Base-by-base conservation (phyloP, 2,888 invertebrate genomes). In the Caenorhabditis drosophilae region DNA sequence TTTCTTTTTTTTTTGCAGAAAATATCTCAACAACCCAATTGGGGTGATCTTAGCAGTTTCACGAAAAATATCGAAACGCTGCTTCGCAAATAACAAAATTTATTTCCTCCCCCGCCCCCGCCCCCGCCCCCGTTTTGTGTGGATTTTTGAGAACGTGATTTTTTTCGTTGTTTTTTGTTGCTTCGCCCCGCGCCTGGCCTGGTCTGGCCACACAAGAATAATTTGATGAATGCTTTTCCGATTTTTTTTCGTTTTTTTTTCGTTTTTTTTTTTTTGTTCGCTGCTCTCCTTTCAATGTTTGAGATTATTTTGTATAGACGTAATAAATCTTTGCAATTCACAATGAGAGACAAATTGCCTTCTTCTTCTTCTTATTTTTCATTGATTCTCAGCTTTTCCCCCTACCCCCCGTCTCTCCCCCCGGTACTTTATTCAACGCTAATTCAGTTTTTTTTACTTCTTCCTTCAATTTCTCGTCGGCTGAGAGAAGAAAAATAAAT, bases 31-130 rank as follows among this genome's bases (percentile, higher is more conserved):
- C 42, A 22, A 26, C 63, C 67, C 3, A 67, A 71, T 38, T 71
- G 70, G 70, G 70, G 70, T 2, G 70, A 71, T 42, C 41, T 71
- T 42, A 54, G 54, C 2, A 56, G 51, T 22, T 71, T 71, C 47
- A 71, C 70, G 4, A 71, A 64, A 26, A 71, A 71, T 54, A 71
- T 71, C n/a, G 67, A 71, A 26, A 58, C 61, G n/a, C 62, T 71
- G 11, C 45, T 71, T 34, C 15, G 35, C 23, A 34, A 23, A 35
- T 47, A 27, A 27, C n/a, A n/a, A n/a, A n/a, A n/a, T n/a, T n/a
- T n/a, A n/a, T n/a, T n/a, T n/a, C n/a, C n/a, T n/a, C n/a, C n/a
- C n/a, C n/a, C n/a, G n/a, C n/a, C n/a, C n/a, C n/a, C n/a, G n/a
- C n/a, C n/a, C n/a, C n/a, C n/a, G n/a, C n/a, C n/a, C n/a, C n/a